These are phyloP conservation scores for Drosophila dives DNA, from an alignment of 2,888 invertebrate genomes.

Conservation along the genomic window DNA sequence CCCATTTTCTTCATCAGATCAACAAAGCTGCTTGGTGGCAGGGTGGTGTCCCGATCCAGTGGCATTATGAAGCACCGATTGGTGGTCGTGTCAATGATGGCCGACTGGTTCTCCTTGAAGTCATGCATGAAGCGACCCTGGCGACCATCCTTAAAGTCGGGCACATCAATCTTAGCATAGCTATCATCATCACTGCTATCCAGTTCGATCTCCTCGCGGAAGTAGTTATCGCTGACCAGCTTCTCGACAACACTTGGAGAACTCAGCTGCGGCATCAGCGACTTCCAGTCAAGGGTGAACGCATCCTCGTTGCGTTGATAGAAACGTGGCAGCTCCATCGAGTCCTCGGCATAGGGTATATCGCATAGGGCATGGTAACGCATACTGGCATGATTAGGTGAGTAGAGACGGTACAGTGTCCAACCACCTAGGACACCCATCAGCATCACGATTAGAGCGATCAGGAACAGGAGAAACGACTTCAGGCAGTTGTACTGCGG, in stretches of 20 bases:
- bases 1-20: constrained; percentile 93
- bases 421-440: constrained; percentile 90
- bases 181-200: constrained; percentile 88
- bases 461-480: constrained; percentile 89
- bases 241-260: constrained; percentile 35
- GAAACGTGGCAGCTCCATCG: constrained; percentile 77
- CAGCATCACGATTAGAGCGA: constrained; percentile 89
- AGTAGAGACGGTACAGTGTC: constrained; percentile 91
- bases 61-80: constrained; percentile 96
- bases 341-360: constrained; percentile 82
- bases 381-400: constrained; percentile 86
- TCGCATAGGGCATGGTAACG: constrained; percentile 84
- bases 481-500: constrained; percentile 87
- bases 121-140: constrained; percentile 96
- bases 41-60: constrained; percentile 90
- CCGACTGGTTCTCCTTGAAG: constrained; percentile 91
- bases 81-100: constrained; percentile 91
- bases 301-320: constrained; percentile 79
- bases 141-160: constrained; percentile 92
- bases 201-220: constrained; percentile 93
- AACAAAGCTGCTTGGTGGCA: constrained; percentile 91
- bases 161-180: constrained; percentile 94
- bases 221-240: constrained; percentile 85
- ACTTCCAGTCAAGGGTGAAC: constrained; percentile 78
- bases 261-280: constrained; percentile 66